Base-by-base conservation (phyloP, 2,113 vertebrate genomes). In the Semnornis frantzii region DNA sequence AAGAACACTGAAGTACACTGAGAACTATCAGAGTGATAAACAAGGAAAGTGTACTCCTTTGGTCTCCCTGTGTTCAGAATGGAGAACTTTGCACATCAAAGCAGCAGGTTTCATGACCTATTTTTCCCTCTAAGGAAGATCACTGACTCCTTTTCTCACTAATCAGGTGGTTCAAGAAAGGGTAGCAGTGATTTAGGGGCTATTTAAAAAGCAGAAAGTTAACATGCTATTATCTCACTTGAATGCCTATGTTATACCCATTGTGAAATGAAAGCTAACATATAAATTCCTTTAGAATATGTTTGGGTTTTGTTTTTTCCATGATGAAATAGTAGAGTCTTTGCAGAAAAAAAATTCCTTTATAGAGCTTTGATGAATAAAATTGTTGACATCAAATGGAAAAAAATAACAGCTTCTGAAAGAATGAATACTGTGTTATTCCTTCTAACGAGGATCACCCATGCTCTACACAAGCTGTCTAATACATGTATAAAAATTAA, bases 241-340 rank as follows among this genome's bases (percentile, higher is more conserved):
- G 39, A 94, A 84, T 72, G n/a, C 73, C 78, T 39, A 54, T 30
- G 39, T 92, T 90, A 78, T 62, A 78, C 34, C 55, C 85, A 69
- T 78, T 90, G 82, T 94, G 90, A 96, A 95, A 90, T 70, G 37
- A 92, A 81, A 94, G 46, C 85, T 69, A 85, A 89, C 66, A 80
- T 54, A 72, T 62, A 93, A 94, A 87, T 94, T 83, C 74, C 86
- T 58, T 85, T 87, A 90, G 85, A 93, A 89, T 87, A 91, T 52
- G 7, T 95, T 92, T 90, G 80, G 5, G 10, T 42, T 42, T 46
- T 15, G 44, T 46, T 93, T 91, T 93, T 94, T 92, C 64, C 72
- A 64, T 10, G 11, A 85, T 86, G 44, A 63, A 91, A 88, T 62
- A 90, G 34, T 42, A 30, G 34, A 84, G 73, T 6, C 18, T 90